Evolutionary conservation across 2,888 invertebrate species (phyloP).

Genomic region (Drosophila setosimentum): DNA sequence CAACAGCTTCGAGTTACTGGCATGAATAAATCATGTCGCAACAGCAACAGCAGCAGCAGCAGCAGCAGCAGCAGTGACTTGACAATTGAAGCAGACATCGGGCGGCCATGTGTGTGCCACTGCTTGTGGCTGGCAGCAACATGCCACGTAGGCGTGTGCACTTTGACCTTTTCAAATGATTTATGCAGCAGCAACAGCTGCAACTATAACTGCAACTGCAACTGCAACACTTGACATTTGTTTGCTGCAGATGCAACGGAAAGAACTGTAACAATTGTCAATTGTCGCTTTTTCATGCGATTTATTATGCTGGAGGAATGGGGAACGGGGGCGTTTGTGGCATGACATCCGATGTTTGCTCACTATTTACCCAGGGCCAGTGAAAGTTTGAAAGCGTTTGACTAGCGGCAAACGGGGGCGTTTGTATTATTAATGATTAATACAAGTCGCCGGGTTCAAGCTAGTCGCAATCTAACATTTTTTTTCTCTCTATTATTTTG

Average conservation of each 20-base stretch:
- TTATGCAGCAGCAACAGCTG: constrained; percentile 49
- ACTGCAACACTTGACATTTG: constrained; percentile 68
- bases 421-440: constrained; percentile 52
- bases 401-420: constrained; percentile 4
- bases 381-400: constrained; percentile 63
- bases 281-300: constrained; percentile 32
- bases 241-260: constrained; percentile 6
- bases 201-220: constrained; percentile 32
- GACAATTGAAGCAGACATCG: constrained; percentile 69
- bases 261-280: constrained; percentile 39
- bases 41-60: constrained; percentile 29
- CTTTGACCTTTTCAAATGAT: constrained; percentile 73
- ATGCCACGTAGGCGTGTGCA: constrained; percentile 65
- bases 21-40: constrained; percentile 66
- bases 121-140: constrained; percentile 40
- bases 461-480: constrained; percentile 27
- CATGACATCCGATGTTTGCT: constrained; percentile 23
- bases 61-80: constrained; percentile 38
- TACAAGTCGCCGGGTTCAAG: constrained; percentile 45
- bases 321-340: not conserved
- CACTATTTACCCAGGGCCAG: constrained; percentile 40
- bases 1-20: constrained; percentile 34
- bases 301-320: constrained; percentile 19
- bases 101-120: constrained; percentile 60
- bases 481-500: not conserved